Conservation (phyloP, 2,113 vertebrate species). For the Catharus minimus region DNA sequence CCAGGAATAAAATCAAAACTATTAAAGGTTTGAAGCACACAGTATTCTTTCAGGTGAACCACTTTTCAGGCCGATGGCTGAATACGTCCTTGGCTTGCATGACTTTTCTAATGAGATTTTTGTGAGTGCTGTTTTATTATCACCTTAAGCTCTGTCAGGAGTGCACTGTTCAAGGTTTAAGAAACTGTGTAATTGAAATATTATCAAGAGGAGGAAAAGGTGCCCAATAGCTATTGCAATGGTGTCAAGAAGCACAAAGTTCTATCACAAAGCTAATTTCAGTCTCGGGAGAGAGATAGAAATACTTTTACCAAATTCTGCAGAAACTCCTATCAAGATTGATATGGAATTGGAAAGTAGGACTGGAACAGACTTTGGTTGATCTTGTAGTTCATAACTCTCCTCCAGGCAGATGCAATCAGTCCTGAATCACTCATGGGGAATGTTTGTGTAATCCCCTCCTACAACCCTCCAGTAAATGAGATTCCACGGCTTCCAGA, state of each 20-base stretch:
- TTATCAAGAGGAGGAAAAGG: neutral
- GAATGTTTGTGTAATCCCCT: slow-evolving; percentile 50
- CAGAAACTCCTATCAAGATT: neutral
- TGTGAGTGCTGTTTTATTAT: neutral
- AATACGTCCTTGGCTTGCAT: neutral
- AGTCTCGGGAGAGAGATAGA: neutral
- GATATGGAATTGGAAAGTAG: neutral
- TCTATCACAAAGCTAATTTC: neutral
- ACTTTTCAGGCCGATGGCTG: neutral
- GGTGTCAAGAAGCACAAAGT: neutral
- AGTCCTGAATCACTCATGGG: neutral
- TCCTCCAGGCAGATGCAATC: neutral
- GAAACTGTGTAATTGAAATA: neutral
- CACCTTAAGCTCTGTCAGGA: neutral
- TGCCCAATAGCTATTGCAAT: neutral
- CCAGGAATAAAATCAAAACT: neutral
- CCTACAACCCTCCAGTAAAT: slow-evolving; percentile 2
- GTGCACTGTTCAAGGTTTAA: neutral
- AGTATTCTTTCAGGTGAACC: neutral
- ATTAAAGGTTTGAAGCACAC: neutral
- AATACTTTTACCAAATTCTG: neutral
- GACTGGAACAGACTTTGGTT: neutral
- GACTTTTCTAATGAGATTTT: neutral
- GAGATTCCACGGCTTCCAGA: neutral
- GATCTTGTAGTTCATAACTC: slow-evolving; percentile 15